Evolutionary conservation across 2,113 vertebrate genomes (phyloP).

Genomic region (Lanius ludovicianus): DNA sequence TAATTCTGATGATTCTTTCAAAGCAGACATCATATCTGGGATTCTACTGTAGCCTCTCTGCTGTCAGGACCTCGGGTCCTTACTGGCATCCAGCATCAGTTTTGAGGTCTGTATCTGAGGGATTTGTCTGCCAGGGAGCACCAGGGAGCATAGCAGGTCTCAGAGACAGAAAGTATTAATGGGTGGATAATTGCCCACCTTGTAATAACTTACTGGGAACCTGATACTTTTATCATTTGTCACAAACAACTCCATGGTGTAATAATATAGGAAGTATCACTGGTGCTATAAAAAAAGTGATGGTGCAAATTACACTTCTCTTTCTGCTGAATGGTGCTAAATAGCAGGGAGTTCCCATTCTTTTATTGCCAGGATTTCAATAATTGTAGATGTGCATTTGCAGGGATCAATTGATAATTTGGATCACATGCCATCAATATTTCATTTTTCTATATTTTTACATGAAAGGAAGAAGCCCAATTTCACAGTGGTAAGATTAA

Average conservation of each 20-base stretch:
- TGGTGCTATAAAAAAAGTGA: constrained; percentile 34
- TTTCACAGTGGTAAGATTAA: constrained; percentile 58
- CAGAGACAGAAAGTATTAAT: neutral
- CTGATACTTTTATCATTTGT: constrained; percentile 21
- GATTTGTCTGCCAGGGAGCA: neutral
- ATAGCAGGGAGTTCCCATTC: constrained; percentile 42
- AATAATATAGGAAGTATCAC: constrained; percentile 24
- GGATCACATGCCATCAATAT: constrained; percentile 53
- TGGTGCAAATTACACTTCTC: constrained; percentile 48
- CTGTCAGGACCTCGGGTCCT: rapidly evolving
- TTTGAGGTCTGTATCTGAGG: neutral
- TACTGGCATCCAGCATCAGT: rapidly evolving
- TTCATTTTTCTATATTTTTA: constrained; percentile 64
- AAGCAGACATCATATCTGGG: neutral
- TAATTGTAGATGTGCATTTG: constrained; percentile 49
- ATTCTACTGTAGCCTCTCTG: neutral
- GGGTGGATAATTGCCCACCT: constrained; percentile 7
- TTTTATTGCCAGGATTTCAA: constrained; percentile 46
- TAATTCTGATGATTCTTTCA: neutral
- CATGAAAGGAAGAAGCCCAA: constrained; percentile 52
- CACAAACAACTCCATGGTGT: neutral
- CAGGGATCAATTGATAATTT: constrained; percentile 70
- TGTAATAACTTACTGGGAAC: constrained; percentile 25
- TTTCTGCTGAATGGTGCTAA: constrained; percentile 42
- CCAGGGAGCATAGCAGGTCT: neutral